Conservation (phyloP, 2,888 invertebrate genomes). For the Bembecia ichneumoniformis region DNA sequence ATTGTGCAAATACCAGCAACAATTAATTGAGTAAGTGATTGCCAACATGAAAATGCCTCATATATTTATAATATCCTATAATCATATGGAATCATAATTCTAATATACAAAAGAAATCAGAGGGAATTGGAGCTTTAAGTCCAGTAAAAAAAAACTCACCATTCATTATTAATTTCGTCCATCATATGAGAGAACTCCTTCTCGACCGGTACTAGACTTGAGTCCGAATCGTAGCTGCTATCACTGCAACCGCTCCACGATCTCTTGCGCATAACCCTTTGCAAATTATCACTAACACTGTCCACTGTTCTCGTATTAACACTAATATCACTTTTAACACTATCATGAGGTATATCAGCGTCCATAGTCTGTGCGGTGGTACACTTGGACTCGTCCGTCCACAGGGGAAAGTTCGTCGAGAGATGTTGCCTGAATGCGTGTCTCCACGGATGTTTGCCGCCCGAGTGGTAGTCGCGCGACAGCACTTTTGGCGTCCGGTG, state of each 20-base stretch:
- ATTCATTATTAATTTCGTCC: conserved; percentile 58
- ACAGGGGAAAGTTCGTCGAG: conserved; percentile 37
- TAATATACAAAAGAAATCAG: too few relatives aligned
- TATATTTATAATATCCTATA: too few relatives aligned
- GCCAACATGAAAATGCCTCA: too few relatives aligned
- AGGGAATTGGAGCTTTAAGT: background rate
- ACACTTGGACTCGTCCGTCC: conserved; percentile 23
- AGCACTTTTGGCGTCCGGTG: conserved; percentile 54
- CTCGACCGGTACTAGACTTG: conserved; percentile 54
- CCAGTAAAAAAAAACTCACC: conserved; percentile 35
- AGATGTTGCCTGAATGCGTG: conserved; percentile 54
- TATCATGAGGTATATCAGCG: conserved; percentile 18
- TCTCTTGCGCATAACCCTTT: conserved; percentile 37
- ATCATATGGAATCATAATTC: too few relatives aligned
- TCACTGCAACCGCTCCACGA: conserved; percentile 49
- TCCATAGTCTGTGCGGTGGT: conserved; percentile 10
- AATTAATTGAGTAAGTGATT: too few relatives aligned
- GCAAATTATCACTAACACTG: conserved; percentile 27
- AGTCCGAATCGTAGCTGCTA: conserved; percentile 53
- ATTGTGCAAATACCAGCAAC: too few relatives aligned
- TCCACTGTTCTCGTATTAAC: conserved; percentile 38
- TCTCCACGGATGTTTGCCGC: conserved; percentile 55
- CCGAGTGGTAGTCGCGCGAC: conserved; percentile 51
- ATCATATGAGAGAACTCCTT: conserved; percentile 56
- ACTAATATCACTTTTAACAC: conserved; percentile 51